Conservation (phyloP, 1,140 invertebrate genomes). For the Macrotrachela quadricornifera region DNA sequence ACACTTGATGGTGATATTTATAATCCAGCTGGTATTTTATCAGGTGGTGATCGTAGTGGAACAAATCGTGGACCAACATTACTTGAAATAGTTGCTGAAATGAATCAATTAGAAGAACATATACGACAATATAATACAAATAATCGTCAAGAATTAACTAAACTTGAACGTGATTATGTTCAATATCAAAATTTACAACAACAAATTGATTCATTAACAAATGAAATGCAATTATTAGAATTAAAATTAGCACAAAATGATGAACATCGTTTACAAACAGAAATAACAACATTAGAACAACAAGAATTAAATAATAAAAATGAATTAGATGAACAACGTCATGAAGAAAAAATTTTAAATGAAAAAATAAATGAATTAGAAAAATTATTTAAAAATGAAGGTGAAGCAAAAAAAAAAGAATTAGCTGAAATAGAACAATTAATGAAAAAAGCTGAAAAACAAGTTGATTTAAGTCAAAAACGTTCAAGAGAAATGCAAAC, state of each 20-base stretch:
- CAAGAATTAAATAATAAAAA: slow-evolving; percentile 1
- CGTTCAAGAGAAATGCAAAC: slow-evolving; percentile 15
- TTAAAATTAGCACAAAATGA: background rate
- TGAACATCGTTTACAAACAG: background rate
- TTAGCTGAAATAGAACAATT: slow-evolving; percentile 19
- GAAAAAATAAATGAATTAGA: slow-evolving; percentile 18
- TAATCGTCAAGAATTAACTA: slow-evolving; percentile 33
- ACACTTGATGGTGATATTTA: slow-evolving; percentile 76
- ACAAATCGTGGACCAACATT: background rate
- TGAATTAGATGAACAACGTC: slow-evolving; percentile 1
- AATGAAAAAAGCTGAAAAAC: slow-evolving; percentile 44
- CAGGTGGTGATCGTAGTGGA: slow-evolving; percentile 43
- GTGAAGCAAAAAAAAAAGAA: slow-evolving; percentile 45
- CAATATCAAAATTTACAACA: background rate
- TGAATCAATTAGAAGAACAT: background rate
- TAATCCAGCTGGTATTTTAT: slow-evolving; percentile 64
- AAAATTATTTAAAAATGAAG: slow-evolving; percentile 23
- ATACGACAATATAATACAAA: slow-evolving; percentile 20
- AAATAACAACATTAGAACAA: background rate
- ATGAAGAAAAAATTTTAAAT: slow-evolving; percentile 12
- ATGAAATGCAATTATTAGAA: background rate
- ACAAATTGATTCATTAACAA: background rate
- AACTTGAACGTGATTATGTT: slow-evolving; percentile 30
- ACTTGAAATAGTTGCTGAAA: background rate
- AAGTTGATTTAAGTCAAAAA: slow-evolving; percentile 58